Evolutionary conservation across 2,113 vertebrate genomes (phyloP).

Genomic region (Turdus rufiventris): DNA sequence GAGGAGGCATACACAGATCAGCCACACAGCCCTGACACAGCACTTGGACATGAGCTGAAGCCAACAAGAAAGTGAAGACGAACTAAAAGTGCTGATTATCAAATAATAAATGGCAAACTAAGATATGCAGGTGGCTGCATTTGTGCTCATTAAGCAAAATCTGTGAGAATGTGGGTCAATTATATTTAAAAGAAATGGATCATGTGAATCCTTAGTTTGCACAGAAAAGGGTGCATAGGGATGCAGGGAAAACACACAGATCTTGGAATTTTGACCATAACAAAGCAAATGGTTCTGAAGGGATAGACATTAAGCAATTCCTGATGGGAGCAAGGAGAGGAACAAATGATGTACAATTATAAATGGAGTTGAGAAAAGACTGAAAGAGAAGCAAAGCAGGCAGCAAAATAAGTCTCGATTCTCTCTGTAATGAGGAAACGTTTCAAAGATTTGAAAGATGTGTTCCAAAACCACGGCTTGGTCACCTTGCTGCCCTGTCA

Average conservation of each 20-base stretch:
- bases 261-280: not conserved
- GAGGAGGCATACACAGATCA: not conserved
- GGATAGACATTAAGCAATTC: not conserved
- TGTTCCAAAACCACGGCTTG: not conserved
- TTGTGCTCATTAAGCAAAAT: not conserved
- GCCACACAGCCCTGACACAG: not conserved
- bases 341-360: not conserved
- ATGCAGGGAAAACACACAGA: not conserved
- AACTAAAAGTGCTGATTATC: not conserved
- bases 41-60: not conserved
- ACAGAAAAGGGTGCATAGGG: not conserved
- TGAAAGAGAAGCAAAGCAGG: not conserved
- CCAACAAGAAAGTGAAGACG: not conserved
- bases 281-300: not conserved
- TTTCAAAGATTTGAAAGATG: not conserved
- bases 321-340: not conserved
- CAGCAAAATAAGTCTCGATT: not conserved
- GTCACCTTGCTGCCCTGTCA: not conserved
- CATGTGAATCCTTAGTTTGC: not conserved
- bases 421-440: not conserved
- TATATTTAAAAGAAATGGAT: not conserved
- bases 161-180: not conserved
- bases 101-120: not conserved
- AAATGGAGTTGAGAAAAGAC: not conserved
- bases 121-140: not conserved